Conservation (phyloP, 2,888 invertebrate genomes). For the Schizotus pectinicornis region DNA sequence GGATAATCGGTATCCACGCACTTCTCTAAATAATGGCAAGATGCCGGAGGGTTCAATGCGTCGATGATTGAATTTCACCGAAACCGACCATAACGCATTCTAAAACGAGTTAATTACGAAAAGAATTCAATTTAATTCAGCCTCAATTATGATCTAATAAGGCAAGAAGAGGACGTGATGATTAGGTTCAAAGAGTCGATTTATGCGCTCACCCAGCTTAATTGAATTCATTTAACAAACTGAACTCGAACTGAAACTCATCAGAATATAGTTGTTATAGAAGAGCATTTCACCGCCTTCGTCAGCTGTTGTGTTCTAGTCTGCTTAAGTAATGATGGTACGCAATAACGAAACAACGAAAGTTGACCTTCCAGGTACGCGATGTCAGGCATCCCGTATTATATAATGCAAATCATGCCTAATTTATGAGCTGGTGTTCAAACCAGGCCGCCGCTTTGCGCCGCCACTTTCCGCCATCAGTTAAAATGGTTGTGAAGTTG, state of each 20-base stretch:
- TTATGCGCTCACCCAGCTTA: constrained; percentile 1
- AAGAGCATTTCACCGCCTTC: not conserved
- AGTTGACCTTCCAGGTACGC: too few species aligned
- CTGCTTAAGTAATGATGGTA: not conserved
- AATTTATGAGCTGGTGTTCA: too few species aligned
- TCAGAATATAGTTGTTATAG: constrained; percentile 10
- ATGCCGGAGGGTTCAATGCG: too few species aligned
- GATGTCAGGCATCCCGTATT: too few species aligned
- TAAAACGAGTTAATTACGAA: constrained; percentile 9
- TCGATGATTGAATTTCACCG: not conserved
- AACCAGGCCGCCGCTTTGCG: too few species aligned
- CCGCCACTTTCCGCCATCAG: too few species aligned
- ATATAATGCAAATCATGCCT: too few species aligned
- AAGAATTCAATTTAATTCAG: constrained; percentile 10
- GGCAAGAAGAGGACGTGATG: not conserved
- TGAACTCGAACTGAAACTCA: constrained; percentile 1
- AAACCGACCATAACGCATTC: not conserved
- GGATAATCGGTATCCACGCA: too few species aligned
- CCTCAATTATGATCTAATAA: constrained; percentile 12
- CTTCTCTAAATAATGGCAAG: too few species aligned
- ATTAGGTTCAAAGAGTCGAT: constrained; percentile 10
- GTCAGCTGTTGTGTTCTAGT: not conserved
- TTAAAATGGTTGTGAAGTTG: too few species aligned
- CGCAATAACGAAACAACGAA: too few species aligned
- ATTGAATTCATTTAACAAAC: constrained; percentile 11